Evolutionary conservation across 2,888 invertebrate species (phyloP), one percentile per base, ranked within the genome.

Genomic region (Sarcophaga variegata): DNA sequence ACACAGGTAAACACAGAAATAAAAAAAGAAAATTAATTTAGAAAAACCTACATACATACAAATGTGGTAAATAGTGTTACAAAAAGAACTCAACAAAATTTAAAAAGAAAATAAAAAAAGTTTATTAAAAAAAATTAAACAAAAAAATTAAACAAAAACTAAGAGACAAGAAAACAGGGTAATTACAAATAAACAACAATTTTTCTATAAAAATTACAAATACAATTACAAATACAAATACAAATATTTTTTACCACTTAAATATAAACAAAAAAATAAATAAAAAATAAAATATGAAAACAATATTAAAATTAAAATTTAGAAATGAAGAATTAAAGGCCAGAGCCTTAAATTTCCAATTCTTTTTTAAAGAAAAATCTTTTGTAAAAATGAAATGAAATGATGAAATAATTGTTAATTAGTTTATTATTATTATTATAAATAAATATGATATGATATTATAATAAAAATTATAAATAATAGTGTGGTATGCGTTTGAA

Each of bases 81-180:
- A 49, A 47, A 69, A 49, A 10, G n/a, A n/a, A 63, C 60, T 60
- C 74, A 81, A 63, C 14, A 14, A 70, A 63, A 54, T 64, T 75
- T 66, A 20, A 45, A 67, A 22, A 25, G 3, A 25, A 64, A 76
- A 81, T 37, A 66, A 45, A 66, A 49, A 10, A 22, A 63, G 70
- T 63, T 20, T 22, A 66, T 64, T 77, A 66, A 74, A 74, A 20
- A 67, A 74, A 81, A 67, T 22, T 20, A 20, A 63, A 70, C 25
- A 22, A 78, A 69, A 67, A 74, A 81, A 67, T 22, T 20, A 20
- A 63, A 70, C 25, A 22, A 78, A 69, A 80, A 78, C 45, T 37
- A 37, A 37, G 37, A 85, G 49, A 83, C 71, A 66, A 76, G 76
- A 81, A 86, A 83, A 85, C 88, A 88, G 88, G 88, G 88, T 88